These are phyloP conservation scores for Lepidostoma basale DNA, from an alignment of 1,140 invertebrate genomes.

Conservation along the genomic window DNA sequence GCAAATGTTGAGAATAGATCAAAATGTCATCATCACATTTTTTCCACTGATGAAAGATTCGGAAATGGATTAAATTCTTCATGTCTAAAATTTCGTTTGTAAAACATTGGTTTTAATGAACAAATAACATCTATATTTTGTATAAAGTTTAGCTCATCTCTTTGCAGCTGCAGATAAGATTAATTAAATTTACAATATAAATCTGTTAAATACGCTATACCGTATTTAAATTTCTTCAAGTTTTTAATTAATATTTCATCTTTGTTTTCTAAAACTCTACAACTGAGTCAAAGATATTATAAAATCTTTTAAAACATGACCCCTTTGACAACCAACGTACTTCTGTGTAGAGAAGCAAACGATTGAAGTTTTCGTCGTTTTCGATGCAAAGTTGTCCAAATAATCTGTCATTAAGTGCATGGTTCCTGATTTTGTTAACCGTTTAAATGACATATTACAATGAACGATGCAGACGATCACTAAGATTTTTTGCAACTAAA, in stretches of 20 bases:
- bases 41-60: too few species aligned
- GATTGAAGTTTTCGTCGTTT: constrained; percentile 46
- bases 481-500: constrained; percentile 29
- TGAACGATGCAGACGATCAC: constrained; percentile 15
- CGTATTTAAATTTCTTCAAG: constrained; percentile 45
- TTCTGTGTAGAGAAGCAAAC: constrained; percentile 50
- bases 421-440: constrained; percentile 47
- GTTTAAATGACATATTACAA: constrained; percentile 45
- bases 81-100: too few species aligned
- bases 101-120: too few species aligned
- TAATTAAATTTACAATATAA: constrained; percentile 48
- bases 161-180: too few species aligned
- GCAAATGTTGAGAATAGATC: too few species aligned
- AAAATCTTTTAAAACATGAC: constrained; percentile 47
- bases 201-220: constrained; percentile 49
- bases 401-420: constrained; percentile 47
- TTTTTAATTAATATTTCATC: constrained; percentile 42
- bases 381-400: constrained; percentile 49
- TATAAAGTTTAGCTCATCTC: too few species aligned
- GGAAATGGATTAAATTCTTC: too few species aligned
- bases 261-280: constrained; percentile 47
- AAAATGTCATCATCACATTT: too few species aligned
- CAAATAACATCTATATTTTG: too few species aligned
- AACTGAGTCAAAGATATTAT: constrained; percentile 45
- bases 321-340: constrained; percentile 49